These are phyloP conservation scores for Nemotelus nigrinus DNA, from an alignment of 2,888 invertebrate species.

Conservation along the genomic window DNA sequence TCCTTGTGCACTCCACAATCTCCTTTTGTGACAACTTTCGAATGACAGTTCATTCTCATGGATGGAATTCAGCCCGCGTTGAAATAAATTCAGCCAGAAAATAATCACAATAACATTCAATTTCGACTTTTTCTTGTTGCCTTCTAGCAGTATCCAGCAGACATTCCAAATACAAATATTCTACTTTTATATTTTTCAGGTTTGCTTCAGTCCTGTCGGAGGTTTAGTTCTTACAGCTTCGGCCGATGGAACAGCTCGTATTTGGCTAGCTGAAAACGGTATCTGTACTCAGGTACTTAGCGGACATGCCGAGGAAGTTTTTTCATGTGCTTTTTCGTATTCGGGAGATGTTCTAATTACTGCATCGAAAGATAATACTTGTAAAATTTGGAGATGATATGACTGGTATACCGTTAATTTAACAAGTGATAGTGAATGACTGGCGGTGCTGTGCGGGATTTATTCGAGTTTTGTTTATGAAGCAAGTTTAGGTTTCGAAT, in stretches of 20 bases:
- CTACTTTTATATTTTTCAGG: slow-evolving; percentile 63
- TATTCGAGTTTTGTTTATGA: no score
- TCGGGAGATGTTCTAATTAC: slow-evolving; percentile 81
- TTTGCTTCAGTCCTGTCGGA: slow-evolving; percentile 84
- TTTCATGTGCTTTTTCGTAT: slow-evolving; percentile 84
- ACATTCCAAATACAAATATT: not conserved
- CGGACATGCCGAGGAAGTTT: slow-evolving; percentile 82
- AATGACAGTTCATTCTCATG: not conserved
- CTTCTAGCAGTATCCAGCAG: not conserved
- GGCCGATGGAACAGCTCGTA: slow-evolving; percentile 76
- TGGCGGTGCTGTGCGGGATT: no score
- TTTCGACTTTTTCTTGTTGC: not conserved
- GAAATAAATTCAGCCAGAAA: not conserved
- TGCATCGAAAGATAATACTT: slow-evolving; percentile 84
- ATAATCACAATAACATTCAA: no score
- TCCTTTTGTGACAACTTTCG: no score
- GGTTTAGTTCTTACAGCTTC: slow-evolving; percentile 79
- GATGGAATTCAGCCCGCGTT: not conserved
- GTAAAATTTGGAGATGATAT: slow-evolving; percentile 81
- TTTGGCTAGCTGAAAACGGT: slow-evolving; percentile 75
- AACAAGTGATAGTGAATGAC: slow-evolving; percentile 29
- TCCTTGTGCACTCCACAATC: no score
- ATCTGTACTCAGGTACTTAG: slow-evolving; percentile 77
- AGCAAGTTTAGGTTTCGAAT: no score
- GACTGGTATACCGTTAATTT: slow-evolving; percentile 69